A percentile compares a stretch with the other conserved stretches of the same genome.
phyloP scores from a whole-genome alignment of 2,888 invertebrate genomes.

The Drosophila fungiperda region DNA sequence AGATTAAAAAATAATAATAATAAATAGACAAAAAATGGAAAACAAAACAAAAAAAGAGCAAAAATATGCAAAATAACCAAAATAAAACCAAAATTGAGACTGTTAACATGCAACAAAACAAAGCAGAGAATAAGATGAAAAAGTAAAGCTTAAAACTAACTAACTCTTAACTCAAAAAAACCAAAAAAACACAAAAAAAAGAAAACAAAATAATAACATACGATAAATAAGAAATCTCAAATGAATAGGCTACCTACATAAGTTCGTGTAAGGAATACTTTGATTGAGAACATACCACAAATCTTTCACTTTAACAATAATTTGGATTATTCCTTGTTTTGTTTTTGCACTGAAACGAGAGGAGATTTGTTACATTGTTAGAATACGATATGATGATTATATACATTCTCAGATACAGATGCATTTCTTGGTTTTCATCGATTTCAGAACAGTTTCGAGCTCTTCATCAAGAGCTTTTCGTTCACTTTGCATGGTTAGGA shows the following conservation, averaged over 20 bases:
- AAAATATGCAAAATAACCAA: slow-evolving; percentile 74
- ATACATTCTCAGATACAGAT: slow-evolving; percentile 5
- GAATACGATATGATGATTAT: slow-evolving; percentile 10
- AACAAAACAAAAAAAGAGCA: slow-evolving; percentile 56
- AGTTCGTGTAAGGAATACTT: slow-evolving; percentile 70
- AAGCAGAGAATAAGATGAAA: slow-evolving; percentile 51
- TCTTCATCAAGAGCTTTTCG: slow-evolving; percentile 29
- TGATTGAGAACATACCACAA: slow-evolving; percentile 29
- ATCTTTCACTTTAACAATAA: slow-evolving; percentile 21
- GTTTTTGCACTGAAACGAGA: not conserved
- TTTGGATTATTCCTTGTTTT: slow-evolving; percentile 13
- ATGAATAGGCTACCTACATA: slow-evolving; percentile 74
- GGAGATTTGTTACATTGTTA: slow-evolving; percentile 3
- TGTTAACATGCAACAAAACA: slow-evolving; percentile 67
- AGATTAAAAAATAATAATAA: slow-evolving; percentile 46
- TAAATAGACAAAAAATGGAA: slow-evolving; percentile 55
- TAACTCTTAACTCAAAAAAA: slow-evolving; percentile 56
- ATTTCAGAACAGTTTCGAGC: slow-evolving; percentile 24
- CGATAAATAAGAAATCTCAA: slow-evolving; percentile 53
- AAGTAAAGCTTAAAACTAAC: slow-evolving; percentile 51
- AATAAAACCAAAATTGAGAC: slow-evolving; percentile 74
- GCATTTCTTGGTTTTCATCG: slow-evolving; percentile 17
- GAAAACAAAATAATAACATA: slow-evolving; percentile 11
- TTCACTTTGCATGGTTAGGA: slow-evolving; percentile 48
- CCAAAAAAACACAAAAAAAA: slow-evolving; percentile 9